These are phyloP conservation scores for Sibirionetta formosa DNA, from an alignment of 2,797 vertebrate species.

Conservation along the genomic window DNA sequence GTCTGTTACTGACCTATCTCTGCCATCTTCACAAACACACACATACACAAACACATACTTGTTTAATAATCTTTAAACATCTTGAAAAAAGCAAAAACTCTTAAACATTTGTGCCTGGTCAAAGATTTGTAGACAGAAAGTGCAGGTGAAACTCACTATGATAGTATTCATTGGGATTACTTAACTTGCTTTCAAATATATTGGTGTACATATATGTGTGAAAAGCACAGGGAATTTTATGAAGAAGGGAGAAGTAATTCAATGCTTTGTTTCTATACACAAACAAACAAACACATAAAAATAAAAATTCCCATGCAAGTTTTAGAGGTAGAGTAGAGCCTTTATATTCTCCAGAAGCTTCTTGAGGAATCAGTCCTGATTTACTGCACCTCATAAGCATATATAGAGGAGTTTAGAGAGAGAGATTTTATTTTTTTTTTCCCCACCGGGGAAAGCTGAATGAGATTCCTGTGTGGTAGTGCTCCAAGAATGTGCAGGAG, in stretches of 20 bases:
- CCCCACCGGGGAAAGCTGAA: neutral
- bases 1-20: neutral
- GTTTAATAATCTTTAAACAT: neutral
- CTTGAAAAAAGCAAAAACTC: neutral
- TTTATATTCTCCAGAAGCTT: neutral
- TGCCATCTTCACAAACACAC: neutral
- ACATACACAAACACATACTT: neutral
- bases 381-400: neutral
- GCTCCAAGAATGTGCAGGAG: neutral
- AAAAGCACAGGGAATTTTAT: neutral
- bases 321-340: neutral
- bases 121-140: neutral
- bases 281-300: neutral
- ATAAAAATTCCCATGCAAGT: neutral
- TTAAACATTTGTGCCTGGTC: neutral
- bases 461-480: neutral
- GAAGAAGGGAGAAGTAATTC: neutral
- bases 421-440: neutral
- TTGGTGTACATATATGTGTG: neutral
- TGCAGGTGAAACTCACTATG: neutral
- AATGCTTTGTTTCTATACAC: fast-evolving
- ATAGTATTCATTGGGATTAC: neutral
- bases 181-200: neutral
- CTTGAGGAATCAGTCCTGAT: neutral
- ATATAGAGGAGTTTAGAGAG: neutral